phyloP scores from a whole-genome alignment of 2,888 invertebrate genomes.

The Andrena chrysosceles region DNA sequence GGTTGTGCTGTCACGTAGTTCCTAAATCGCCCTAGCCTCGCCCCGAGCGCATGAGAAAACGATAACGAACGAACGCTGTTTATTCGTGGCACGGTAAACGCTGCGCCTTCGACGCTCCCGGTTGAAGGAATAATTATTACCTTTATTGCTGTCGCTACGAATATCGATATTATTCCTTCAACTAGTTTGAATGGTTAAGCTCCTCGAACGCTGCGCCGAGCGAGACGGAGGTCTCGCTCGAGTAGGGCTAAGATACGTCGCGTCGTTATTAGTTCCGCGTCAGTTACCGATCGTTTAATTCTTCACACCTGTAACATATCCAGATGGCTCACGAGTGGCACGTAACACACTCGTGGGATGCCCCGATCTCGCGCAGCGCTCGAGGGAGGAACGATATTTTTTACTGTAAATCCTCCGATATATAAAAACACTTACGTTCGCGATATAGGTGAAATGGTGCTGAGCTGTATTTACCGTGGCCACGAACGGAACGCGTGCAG shows the following conservation, averaged over 20 bases:
- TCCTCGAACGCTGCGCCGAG: slow-evolving; percentile 16
- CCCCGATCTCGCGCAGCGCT: slow-evolving; percentile 10
- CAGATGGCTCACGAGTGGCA: not conserved
- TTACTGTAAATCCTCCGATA: slow-evolving; percentile 2
- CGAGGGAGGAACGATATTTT: slow-evolving; percentile 6
- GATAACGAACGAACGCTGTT: slow-evolving; percentile 58
- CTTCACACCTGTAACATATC: not conserved
- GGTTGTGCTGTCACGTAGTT: slow-evolving; percentile 85
- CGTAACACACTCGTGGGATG: not conserved
- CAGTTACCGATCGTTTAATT: slow-evolving; percentile 21
- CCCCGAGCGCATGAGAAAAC: slow-evolving; percentile 79
- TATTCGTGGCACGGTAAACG: slow-evolving; percentile 70
- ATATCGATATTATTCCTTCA: slow-evolving; percentile 46
- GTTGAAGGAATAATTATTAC: slow-evolving; percentile 54
- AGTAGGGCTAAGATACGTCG: not conserved
- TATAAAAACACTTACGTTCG: slow-evolving; percentile 19
- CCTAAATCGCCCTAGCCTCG: slow-evolving; percentile 85
- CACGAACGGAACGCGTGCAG: slow-evolving; percentile 55
- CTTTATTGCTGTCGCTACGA: slow-evolving; percentile 24
- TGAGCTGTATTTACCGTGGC: slow-evolving; percentile 68
- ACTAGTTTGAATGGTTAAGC: slow-evolving; percentile 16
- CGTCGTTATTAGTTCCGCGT: slow-evolving; percentile 44
- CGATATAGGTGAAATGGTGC: slow-evolving; percentile 49
- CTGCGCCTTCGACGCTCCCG: slow-evolving; percentile 53
- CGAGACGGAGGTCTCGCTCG: slow-evolving; percentile 15